Evolutionary conservation across 2,113 vertebrate species (phyloP).

Genomic region (Ammospiza caudacuta): DNA sequence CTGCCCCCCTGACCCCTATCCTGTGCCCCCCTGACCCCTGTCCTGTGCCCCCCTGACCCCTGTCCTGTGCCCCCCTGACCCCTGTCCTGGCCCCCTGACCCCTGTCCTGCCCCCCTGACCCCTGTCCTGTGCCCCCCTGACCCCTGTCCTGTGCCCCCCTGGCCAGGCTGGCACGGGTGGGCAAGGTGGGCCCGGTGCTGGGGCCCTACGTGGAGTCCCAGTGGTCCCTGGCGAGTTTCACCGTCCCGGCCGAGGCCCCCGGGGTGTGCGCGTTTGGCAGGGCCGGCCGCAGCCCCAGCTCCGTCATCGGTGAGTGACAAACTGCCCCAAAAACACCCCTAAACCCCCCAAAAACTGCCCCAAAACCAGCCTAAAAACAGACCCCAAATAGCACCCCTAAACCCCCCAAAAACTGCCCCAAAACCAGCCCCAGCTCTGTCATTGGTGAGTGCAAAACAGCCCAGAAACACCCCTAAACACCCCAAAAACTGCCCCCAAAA

Average conservation of each 20-base stretch:
- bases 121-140: not conserved
- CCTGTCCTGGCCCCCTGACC: no score
- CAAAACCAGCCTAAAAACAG: no score
- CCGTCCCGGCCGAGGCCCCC: not conserved
- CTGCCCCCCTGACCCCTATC: not conserved
- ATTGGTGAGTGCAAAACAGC: no score
- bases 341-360: no score
- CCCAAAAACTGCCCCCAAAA: no score
- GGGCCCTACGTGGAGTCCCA: not conserved
- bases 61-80: not conserved
- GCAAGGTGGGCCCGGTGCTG: not conserved
- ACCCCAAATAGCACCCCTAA: no score
- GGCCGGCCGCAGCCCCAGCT: not conserved
- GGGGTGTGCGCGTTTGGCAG: not conserved
- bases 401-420: no score
- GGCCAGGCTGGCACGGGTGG: not conserved
- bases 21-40: not conserved
- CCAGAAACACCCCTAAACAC: no score
- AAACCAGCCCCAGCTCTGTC: no score
- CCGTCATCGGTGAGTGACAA: not conserved
- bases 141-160: no score
- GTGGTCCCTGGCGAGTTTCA: not conserved
- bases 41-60: not conserved
- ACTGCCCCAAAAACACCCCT: no score
- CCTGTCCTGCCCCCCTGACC: no score